Evolutionary conservation across 2,797 vertebrate genomes (phyloP), one percentile per base, ranked within the genome.

Genomic region (Oreochromis grahami): DNA sequence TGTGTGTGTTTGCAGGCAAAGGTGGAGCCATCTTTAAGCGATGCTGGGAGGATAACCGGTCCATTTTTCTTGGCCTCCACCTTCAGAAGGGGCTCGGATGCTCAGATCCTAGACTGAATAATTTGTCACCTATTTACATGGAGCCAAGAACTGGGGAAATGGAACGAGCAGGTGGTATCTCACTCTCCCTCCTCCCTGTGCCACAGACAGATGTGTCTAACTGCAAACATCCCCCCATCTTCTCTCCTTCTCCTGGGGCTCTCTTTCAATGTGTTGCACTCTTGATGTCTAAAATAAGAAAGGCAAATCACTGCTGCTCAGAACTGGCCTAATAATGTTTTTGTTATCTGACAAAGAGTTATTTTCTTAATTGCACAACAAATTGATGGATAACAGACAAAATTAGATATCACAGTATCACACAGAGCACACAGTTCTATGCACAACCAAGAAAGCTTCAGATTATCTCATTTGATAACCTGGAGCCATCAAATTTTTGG

Each of bases 61-160:
- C 83, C 85, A 13, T 93, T 91, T 93, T 92, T 43, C 83, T 82
- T 84, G 91, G 88, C 88, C 78, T 90, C 84, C 85, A 84, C 84
- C 83, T 87, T 85, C 84, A 86, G 85, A 87, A 56, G 76, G 8
- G 13, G 55, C 84, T 79, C 1, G 19, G 55, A 83, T 84, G 81
- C 84, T 94, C 86, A 87, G 90, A 95, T 95, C 88, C 85, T 51
- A 81, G 88, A 91, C 87, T 87, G 94, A 95, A 95, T 96, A 95
- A 95, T 96, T 95, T 96, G 95, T 95, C 94, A 92, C 82, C 92
- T 93, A 92, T 96, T 95, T 95, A 80, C 93, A 95, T 85, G 88
- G 84, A 90, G 90, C 88, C 84, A 91, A 86, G 86, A 90, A 84
- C 85, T 84, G 82, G 85, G 92, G 90, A 92, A 90, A 92, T 86